Base-by-base conservation (phyloP, 2,797 vertebrate genomes). In the Arvicola amphibius region DNA sequence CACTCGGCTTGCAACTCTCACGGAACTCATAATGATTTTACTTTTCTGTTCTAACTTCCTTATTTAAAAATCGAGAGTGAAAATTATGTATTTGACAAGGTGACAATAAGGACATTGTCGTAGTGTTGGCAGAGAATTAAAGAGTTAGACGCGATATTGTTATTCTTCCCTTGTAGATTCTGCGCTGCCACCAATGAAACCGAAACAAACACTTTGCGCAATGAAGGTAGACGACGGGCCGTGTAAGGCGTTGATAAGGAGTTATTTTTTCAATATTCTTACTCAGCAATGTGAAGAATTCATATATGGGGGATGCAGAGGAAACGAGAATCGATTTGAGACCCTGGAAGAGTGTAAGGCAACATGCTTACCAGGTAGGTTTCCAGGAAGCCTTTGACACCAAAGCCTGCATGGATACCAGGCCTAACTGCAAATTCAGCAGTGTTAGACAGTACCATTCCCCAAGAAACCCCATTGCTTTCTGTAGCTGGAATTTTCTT, bases 241-340 rank as follows among this genome's bases (percentile, higher is more conserved):
- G 0, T 99, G 99, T 98, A 99, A 98, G 98, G 99, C 99, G 53
- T 90, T 98, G 27, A 98, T 98, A 51, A 92, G 97, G 0, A 98
- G 98, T 0, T 99, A 98, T 94, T 99, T 99, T 98, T 99, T 99
- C 97, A 98, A 99, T 5, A 97, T 99, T 3, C 98, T 98, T 90
- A 98, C 98, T 0, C 98, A 91, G 2, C 95, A 63, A 43, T 99
- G 99, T 48, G 98, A 99, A 97, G 37, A 34, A 0, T 99, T 99
- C 90, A 98, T 99, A 11, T 99, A 99, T 0, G 99, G 99, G 11
- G 99, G 99, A 59, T 99, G 99, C 32, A 94, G 97, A 0, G 99
- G 99, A 89, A 99, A 99, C 61, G 91, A 96, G 69, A 99, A 99
- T 98, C 99, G 99, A 93, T 99, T 99, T 51, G 76, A 97, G 9